Evolutionary conservation across 2,888 invertebrate genomes (phyloP), one percentile per base, ranked within the genome.

Genomic region (Agriopis leucophaearia): DNA sequence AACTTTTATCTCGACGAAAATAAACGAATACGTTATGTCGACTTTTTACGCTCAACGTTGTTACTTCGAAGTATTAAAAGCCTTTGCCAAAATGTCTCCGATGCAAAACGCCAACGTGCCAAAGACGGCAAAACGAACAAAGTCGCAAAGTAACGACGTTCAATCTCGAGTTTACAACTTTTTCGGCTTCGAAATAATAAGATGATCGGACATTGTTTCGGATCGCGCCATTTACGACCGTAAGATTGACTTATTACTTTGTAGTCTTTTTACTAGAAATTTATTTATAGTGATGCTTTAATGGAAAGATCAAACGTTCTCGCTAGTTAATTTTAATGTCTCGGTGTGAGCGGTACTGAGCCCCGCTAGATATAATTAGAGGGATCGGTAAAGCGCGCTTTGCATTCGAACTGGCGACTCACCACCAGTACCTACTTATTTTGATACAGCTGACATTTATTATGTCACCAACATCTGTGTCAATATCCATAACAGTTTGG

Each of bases 241-340:
- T 74, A 69, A 74, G 81, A 91, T 90, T 88, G 88, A 88, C 86
- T 89, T 87, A 90, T 88, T 86, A 87, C 85, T 79, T 82, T 79
- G 81, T 84, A 79, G 78, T 85, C 78, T 85, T 90, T 91, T 89
- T 89, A 87, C 86, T 86, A 83, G 82, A 84, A 82, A 81, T 82
- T 81, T 91, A 91, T 92, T 90, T 92, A 91, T 88, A 91, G 90
- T 79, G 78, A 78, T 86, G 86, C 84, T 85, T 89, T 93, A 92
- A 92, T 92, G 92, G 91, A 92, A 93, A 94, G 93, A 94, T 94
- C 93, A 94, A 93, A 94, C 87, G 92, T 83, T 81, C 80, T 83
- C 84, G 83, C 87, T 86, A 90, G 92, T 92, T 92, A 91, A 92
- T 92, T 92, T 94, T 93, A 92, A 92, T 92, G 92, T 91, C 92